Evolutionary conservation across 2,113 vertebrate genomes (phyloP), one percentile per base, ranked within the genome.

Genomic region (Centrocercus urophasianus): DNA sequence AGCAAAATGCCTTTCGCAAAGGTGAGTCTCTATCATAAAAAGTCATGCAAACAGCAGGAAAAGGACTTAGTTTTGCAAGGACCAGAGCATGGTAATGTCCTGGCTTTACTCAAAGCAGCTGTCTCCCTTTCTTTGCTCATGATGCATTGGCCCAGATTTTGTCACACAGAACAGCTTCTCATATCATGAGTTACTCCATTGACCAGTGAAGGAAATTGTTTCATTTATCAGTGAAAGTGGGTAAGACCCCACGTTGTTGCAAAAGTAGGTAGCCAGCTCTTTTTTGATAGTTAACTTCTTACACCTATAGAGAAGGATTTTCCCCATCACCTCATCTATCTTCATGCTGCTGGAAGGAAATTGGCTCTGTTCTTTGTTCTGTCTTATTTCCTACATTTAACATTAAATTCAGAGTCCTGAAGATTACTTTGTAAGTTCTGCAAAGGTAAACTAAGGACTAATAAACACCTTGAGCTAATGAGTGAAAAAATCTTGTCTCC

Each of bases 21-120:
- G 67, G 89, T 92, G 87, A 94, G 47, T 5, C 27, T 2, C 7
- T 76, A 89, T 79, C 78, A 82, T 86, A 87, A 96, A 90, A 96
- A 78, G 56, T 86, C 87, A 92, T 22, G 60, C 38, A 83, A 94
- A 86, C 79, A 64, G 72, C 64, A 88, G 64, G 72, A 86, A 86
- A 88, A 94, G 34, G 45, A 83, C 21, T 74, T 61, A 81, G 71
- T 88, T 92, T 92, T 65, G 69, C 30, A 16, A 85, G 84, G 34
- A 76, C 40, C 24, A 27, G 25, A 83, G 22, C 38, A 22, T 63
- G 38, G 24, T 66, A 71, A 56, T 56, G 21, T 73, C 79, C 43
- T 66, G 47, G 43, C 42, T 92, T 83, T 91, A 60, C 19, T 67
- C 32, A 57, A 57, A 64, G 73, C 38, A 56, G 3, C 13, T 70